A percentile compares a stretch with the other conserved stretches of the same genome.
phyloP scores from a whole-genome alignment of 23 tunicate species.

The Oikopleura dioica region DNA sequence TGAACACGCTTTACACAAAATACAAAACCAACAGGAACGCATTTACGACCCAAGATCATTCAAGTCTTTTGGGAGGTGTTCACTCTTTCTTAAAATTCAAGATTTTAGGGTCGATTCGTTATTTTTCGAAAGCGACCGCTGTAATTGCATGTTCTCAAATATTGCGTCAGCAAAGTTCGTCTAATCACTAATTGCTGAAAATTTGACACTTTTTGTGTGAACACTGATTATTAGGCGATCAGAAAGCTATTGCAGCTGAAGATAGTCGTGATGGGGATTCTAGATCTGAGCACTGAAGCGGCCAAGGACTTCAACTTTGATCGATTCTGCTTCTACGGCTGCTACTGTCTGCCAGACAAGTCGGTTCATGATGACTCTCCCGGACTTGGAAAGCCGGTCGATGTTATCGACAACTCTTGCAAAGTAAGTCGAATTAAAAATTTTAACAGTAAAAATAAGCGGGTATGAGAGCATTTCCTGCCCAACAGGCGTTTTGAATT shows the following conservation, averaged over 20 bases:
- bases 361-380: background rate
- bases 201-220: background rate
- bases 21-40: no score
- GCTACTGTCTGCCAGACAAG: background rate
- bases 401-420: background rate
- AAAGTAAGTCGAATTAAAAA: background rate
- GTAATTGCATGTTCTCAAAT: background rate
- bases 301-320: background rate
- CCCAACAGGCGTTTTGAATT: no score
- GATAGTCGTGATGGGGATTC: background rate
- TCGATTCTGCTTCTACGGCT: slow-evolving; percentile 4
- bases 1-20: background rate
- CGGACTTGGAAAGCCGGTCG: background rate
- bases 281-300: background rate
- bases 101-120: background rate
- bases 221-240: background rate
- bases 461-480: no score
- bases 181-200: background rate
- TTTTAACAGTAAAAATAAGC: no score
- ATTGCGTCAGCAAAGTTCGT: background rate
- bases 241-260: background rate
- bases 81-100: no score
- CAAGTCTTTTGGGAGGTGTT: no score
- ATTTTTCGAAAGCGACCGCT: background rate
- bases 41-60: no score